A percentile compares a stretch with the other conserved stretches of the same genome.
These are phyloP conservation scores for Crotalus horridus DNA, from an alignment of 2,113 vertebrate species.

Conservation along the genomic window DNA sequence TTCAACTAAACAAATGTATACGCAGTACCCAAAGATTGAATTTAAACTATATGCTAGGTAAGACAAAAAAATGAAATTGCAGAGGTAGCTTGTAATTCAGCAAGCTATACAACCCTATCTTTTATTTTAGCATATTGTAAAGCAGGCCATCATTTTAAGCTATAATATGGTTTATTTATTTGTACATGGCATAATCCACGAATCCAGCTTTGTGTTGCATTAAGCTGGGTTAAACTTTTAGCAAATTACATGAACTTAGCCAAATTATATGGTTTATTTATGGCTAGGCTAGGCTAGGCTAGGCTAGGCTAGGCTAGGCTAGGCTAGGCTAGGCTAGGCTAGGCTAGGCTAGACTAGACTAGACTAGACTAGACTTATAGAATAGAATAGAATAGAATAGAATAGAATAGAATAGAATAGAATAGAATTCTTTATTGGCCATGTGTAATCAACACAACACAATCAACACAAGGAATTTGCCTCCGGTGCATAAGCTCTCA, in stretches of 20 bases:
- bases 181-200: background rate
- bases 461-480: background rate
- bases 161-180: background rate
- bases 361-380: no score
- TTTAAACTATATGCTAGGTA: background rate
- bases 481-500: background rate
- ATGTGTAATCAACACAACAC: background rate
- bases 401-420: no score
- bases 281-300: no score
- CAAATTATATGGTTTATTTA: background rate
- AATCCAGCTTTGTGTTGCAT: background rate
- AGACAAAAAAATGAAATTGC: background rate
- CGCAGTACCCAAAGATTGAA: background rate
- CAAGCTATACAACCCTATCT: background rate
- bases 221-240: background rate
- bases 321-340: no score
- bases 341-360: no score
- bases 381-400: no score
- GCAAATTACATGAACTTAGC: background rate
- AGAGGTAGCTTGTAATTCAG: background rate
- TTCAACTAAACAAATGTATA: background rate
- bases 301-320: no score
- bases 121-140: background rate
- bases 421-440: background rate
- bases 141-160: background rate